Conservation (phyloP, 1,140 invertebrate species). For the Zophobas morio region DNA sequence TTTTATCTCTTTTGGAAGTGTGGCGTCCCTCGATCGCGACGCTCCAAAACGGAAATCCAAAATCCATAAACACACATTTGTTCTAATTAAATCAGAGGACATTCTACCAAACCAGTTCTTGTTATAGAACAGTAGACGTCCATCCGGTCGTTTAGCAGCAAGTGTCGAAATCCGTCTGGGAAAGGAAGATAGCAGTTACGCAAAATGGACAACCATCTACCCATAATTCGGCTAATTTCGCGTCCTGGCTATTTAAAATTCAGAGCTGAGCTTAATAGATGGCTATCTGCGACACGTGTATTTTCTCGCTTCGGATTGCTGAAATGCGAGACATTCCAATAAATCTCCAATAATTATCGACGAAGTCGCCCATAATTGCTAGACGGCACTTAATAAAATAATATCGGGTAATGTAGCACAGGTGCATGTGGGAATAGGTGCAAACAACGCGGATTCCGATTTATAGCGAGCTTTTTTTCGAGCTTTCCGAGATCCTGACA, state of each 20-base stretch:
- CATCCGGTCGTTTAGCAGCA: slow-evolving; percentile 18
- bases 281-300: slow-evolving; percentile 20
- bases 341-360: slow-evolving; percentile 56
- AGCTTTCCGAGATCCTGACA: too few species aligned
- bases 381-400: slow-evolving; percentile 55
- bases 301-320: slow-evolving; percentile 38
- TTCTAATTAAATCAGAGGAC: slow-evolving; percentile 13
- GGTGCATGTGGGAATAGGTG: slow-evolving; percentile 58
- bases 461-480: too few species aligned
- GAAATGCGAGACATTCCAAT: slow-evolving; percentile 53
- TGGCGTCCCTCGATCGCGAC: too few species aligned
- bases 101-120: slow-evolving; percentile 5
- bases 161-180: slow-evolving; percentile 30
- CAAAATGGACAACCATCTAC: slow-evolving; percentile 1
- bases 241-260: not conserved
- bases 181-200: slow-evolving; percentile 29
- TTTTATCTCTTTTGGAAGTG: too few species aligned
- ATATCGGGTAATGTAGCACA: slow-evolving; percentile 51
- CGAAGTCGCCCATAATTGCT: slow-evolving; percentile 52
- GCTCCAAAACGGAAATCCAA: slow-evolving; percentile 29
- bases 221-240: not conserved
- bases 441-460: slow-evolving; percentile 13
- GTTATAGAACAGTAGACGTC: slow-evolving; percentile 8
- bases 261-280: slow-evolving; percentile 7
- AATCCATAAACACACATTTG: slow-evolving; percentile 47